Evolutionary conservation across 2,888 invertebrate genomes (phyloP), one percentile per base, ranked within the genome.

Genomic region (Glyphotaelius pellucidus): DNA sequence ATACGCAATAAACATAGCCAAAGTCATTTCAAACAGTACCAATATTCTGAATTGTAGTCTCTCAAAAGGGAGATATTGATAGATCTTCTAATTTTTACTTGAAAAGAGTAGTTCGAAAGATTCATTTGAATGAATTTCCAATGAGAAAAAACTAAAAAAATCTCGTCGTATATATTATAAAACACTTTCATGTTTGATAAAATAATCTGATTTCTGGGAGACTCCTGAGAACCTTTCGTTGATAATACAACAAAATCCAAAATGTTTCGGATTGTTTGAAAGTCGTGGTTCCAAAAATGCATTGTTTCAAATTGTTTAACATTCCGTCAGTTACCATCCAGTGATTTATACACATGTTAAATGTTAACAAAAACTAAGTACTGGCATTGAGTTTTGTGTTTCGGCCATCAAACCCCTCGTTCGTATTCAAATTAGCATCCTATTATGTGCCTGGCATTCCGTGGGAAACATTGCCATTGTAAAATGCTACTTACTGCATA

Each of bases 391-490:
- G 67, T 67, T 67, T n/a, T 25, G 25, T 67, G n/a, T 67, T 67
- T 38, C 32, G 83, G 83, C 32, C 35, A 83, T 35, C 83, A 38
- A 83, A 83, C 83, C n/a, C 83, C 83, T 19, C 83, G 19, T 83
- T 83, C 32, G 83, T 32, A 83, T 83, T 83, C 83, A 32, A 83
- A 83, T 83, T 35, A 35, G 81, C 12, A 9, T 83, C 81, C 83
- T 83, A 25, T 67, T 83, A 83, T 67, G 67, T 67, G 67, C 35
- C 35, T 35, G 31, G 83, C 25, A 83, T 83, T 83, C 83, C 32
- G 32, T 83, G 83, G 83, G 35, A 35, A 32, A 12, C 19, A 14
- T 35, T 83, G 32, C 35, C 83, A 83, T 83, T 83, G 83, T 15
- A 19, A 83, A 32, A 83, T 83, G 25, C 35, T 83, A 67, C 25